Evolutionary conservation across 2,113 vertebrate genomes (phyloP).

Genomic region (Crotalus tigris): DNA sequence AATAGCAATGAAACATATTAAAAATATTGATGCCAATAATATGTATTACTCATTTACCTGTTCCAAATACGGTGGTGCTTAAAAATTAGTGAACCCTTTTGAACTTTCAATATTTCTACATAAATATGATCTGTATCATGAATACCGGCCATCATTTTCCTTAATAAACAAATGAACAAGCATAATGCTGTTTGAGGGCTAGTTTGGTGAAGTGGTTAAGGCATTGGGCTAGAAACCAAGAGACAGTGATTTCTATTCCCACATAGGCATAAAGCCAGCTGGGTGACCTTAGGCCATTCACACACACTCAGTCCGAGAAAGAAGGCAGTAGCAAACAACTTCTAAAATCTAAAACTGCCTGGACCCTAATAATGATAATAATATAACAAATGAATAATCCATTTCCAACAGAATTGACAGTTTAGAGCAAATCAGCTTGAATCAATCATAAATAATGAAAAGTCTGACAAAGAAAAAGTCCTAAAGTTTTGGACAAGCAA

Average conservation of each 20-base stretch:
- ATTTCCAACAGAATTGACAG: background rate
- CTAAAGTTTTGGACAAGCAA: background rate
- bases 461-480: background rate
- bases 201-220: background rate
- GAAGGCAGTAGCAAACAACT: background rate
- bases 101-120: background rate
- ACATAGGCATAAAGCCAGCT: background rate
- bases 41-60: background rate
- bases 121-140: background rate
- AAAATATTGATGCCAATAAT: slow-evolving; percentile 33
- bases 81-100: background rate
- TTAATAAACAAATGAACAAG: background rate
- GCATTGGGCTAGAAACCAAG: background rate
- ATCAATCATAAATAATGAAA: background rate
- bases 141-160: background rate
- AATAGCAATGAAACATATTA: slow-evolving; percentile 11
- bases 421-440: background rate
- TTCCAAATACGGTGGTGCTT: slow-evolving; percentile 4
- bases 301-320: background rate
- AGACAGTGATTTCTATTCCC: background rate
- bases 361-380: no score
- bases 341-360: no score
- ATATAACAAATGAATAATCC: background rate
- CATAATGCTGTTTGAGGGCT: background rate
- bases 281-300: background rate